A percentile compares a stretch with the other conserved stretches of the same genome.
phyloP scores from a whole-genome alignment of 2,113 vertebrate genomes.

The Bos javanicus region DNA sequence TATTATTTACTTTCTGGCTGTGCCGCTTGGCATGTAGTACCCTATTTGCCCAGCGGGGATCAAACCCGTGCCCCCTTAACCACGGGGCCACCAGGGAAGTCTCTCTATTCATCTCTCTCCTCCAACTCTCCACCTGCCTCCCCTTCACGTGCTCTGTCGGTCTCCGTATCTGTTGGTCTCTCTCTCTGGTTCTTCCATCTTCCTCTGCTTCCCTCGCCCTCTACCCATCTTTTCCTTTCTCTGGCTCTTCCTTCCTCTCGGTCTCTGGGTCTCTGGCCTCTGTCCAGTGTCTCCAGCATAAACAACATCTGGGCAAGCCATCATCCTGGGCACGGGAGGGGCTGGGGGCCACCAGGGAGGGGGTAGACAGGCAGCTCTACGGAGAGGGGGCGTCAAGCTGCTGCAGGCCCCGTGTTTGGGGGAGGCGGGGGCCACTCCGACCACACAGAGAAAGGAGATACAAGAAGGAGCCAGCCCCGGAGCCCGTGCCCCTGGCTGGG shows the following conservation, averaged over 20 bases:
- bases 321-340: constrained; percentile 54
- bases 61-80: not conserved
- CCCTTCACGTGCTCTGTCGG: not conserved
- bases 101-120: not conserved
- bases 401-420: not conserved
- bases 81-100: not conserved
- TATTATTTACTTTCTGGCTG: not conserved
- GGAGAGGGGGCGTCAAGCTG: not conserved
- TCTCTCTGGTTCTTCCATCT: not conserved
- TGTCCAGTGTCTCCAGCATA: constrained; percentile 56
- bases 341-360: not conserved
- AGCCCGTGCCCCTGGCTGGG: not conserved
- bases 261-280: constrained; percentile 54
- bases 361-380: not conserved
- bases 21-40: not conserved
- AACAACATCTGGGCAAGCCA: constrained; percentile 75
- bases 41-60: not conserved
- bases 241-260: constrained; percentile 22
- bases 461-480: not conserved
- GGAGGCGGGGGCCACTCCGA: not conserved
- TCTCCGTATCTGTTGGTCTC: not conserved
- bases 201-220: not conserved
- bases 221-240: not conserved
- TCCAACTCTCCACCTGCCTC: not conserved
- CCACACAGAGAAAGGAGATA: not conserved